Percentiles rank a stretch among this genome's conserved stretches.
These are phyloP conservation scores for Drepana falcataria DNA, from an alignment of 2,888 invertebrate species.

Conservation along the genomic window DNA sequence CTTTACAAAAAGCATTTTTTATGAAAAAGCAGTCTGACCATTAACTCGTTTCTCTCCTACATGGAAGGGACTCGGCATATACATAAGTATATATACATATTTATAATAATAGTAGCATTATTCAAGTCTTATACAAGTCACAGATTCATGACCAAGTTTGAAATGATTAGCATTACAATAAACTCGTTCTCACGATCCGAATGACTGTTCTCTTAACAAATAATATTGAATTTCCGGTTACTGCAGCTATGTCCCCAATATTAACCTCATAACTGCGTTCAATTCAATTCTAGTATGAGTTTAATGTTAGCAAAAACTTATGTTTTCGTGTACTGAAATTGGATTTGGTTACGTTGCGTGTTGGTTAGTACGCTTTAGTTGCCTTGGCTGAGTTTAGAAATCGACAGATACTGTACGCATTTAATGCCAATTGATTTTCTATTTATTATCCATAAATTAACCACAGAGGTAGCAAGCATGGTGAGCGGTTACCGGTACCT, in stretches of 20 bases:
- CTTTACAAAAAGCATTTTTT: too few species aligned
- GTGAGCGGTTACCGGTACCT: too few species aligned
- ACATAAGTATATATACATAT: too few species aligned
- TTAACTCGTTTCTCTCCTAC: too few species aligned
- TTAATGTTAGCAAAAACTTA: constrained; percentile 8
- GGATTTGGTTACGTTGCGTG: constrained; percentile 16
- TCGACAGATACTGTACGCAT: constrained; percentile 20
- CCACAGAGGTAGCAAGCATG: too few species aligned
- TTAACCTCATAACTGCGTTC: neutral
- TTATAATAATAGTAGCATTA: neutral
- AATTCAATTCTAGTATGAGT: neutral
- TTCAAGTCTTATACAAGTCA: too few species aligned
- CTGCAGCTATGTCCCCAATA: neutral
- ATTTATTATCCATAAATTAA: constrained; percentile 14
- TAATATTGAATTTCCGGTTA: neutral
- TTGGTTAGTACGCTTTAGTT: constrained; percentile 14
- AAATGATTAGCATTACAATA: neutral
- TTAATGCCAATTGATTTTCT: constrained; percentile 25
- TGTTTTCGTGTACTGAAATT: constrained; percentile 10
- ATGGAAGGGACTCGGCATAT: too few species aligned
- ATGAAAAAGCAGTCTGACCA: too few species aligned
- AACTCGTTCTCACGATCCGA: neutral
- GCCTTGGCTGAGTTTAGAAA: constrained; percentile 32
- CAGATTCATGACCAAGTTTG: neutral
- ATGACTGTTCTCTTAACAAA: neutral